Evolutionary conservation across 2,888 invertebrate genomes (phyloP).

Genomic region (Pristionchus arcanus): DNA sequence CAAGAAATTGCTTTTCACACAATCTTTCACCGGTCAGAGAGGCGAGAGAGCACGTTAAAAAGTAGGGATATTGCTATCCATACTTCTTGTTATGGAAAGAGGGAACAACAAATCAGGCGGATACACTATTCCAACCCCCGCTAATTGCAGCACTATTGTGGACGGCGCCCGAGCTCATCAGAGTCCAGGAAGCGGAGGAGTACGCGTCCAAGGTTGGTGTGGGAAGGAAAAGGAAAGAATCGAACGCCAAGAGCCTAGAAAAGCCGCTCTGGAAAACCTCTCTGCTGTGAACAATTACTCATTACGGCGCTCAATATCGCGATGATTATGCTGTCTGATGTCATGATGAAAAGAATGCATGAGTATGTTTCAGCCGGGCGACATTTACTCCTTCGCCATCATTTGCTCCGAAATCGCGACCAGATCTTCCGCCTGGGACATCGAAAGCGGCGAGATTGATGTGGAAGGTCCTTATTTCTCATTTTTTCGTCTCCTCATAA

Average conservation of each 20-base stretch:
- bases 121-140: not conserved
- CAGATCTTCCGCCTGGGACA: constrained; percentile 58
- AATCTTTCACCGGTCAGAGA: not conserved
- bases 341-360: no score
- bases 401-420: constrained; percentile 63
- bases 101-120: no score
- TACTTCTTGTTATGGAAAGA: no score
- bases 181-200: constrained; percentile 40
- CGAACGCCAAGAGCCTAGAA: no score
- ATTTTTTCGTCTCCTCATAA: no score
- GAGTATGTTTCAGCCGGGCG: not conserved
- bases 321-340: not conserved
- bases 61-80: no score
- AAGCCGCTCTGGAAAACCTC: no score
- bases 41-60: not conserved
- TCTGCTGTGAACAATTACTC: no score
- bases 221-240: no score
- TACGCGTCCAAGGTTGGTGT: not conserved
- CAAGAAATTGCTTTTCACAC: not conserved
- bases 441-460: constrained; percentile 60
- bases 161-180: constrained; percentile 70
- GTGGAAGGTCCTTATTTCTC: no score
- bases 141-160: constrained; percentile 65
- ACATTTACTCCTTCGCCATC: constrained; percentile 63
- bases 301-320: no score